Base-by-base conservation (phyloP, 37 sponge, comb jelly and placozoan genomes). In the Mnemiopsis leidyi region DNA sequence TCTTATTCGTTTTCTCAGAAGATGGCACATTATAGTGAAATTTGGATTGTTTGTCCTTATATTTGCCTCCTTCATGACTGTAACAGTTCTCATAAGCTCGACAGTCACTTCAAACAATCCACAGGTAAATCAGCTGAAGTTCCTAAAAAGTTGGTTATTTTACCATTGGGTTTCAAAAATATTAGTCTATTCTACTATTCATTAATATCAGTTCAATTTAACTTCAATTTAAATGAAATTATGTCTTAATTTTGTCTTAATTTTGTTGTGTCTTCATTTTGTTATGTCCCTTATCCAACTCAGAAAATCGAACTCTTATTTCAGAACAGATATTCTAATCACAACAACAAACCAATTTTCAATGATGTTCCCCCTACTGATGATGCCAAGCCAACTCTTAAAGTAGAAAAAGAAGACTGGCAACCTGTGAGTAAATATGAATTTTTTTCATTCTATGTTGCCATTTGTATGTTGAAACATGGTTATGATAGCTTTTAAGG, bases 11-110 rank as follows among this genome's bases (percentile, higher is more conserved):
- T 40, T 32, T 40, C 90, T 85, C 0, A 85, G 90, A 85, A 18
- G 90, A 85, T 85, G 90, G 90, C 90, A 85, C 32, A 32, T 85
- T 85, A 0, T 85, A 21, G 35, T 85, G 26, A 85, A 85, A 37
- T 33, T 85, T 38, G 90, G 90, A 40, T 23, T 85, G 33, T 85
- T 85, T 39, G 36, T 85, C 23, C 48, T 85, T 0, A 32, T 40
- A 21, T 33, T 85, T 85, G 40, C 26, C 0, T 40, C 23, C 24
- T 85, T 85, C 24, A 21, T 85, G 61, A 23, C 36, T 23, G 35
- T 33, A 38, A 85, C 90, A 40, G 36, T 85, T 7, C 90, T 85
- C 90, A 85, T 85, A 39, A 38, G 39, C 23, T 40, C 90, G 16
- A 40, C 90, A 38, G 48, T 85, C 3, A 23, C 90, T 23, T 38